phyloP scores from a whole-genome alignment of 92 coral and sea anemone genomes.

The Epizoanthus rinbou region DNA sequence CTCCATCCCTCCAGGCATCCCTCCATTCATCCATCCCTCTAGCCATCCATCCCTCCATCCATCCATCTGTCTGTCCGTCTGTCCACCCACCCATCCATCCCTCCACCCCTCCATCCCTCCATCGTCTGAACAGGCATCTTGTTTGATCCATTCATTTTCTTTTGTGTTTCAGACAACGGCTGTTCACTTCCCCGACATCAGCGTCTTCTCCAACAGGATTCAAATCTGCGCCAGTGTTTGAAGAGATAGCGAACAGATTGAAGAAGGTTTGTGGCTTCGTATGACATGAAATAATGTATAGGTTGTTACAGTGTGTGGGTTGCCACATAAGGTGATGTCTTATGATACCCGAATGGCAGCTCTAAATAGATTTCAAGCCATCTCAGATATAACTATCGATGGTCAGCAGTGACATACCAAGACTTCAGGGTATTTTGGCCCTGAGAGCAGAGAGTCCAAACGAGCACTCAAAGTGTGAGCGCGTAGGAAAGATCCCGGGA shows the following conservation, averaged over 20 bases:
- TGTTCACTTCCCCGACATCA: constrained; percentile 68
- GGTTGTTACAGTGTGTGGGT: no score
- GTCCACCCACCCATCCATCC: background rate
- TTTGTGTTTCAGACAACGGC: constrained; percentile 53
- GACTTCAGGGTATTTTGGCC: no score
- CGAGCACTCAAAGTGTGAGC: no score
- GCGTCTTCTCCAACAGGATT: constrained; percentile 67
- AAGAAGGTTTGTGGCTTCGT: constrained; percentile 54
- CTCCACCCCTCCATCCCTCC: no score
- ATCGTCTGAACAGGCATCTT: background rate
- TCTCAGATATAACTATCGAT: no score
- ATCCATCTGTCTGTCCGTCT: background rate
- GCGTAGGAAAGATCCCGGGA: no score
- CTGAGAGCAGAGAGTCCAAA: no score
- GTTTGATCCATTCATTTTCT: background rate
- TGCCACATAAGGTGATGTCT: no score
- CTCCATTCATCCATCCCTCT: background rate
- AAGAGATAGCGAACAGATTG: constrained; percentile 77
- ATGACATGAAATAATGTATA: background rate
- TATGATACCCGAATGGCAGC: no score
- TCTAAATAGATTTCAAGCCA: no score
- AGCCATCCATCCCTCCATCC: background rate
- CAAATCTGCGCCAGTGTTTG: constrained; percentile 83
- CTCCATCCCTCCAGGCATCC: no score
- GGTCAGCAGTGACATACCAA: no score